Base-by-base conservation (phyloP, 2,888 invertebrate genomes). In the Noctua janthe region DNA sequence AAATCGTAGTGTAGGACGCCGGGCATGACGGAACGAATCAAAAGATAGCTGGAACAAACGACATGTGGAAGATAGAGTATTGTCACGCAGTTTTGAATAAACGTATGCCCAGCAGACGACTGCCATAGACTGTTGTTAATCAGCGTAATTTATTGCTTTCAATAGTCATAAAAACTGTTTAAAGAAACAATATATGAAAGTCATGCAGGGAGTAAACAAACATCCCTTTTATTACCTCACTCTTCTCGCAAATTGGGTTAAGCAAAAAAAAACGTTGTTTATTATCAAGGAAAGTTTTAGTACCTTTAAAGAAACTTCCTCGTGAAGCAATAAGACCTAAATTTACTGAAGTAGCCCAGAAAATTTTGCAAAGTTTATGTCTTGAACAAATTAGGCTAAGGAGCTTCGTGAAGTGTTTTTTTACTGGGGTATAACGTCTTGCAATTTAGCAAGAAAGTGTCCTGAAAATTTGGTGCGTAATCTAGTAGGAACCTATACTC, bases 271-370 rank as follows among this genome's bases (percentile, higher is more conserved):
- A 35, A 43, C 5, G 17, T 74, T 80, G 29, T 81, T 69, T 82
- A 67, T 49, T 17, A 75, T 69, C 49, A 2, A 29, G 35, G 35
- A 39, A 11, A 49, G 23, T 23, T 66, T 43, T 62, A 74, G 23
- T 74, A 56, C 67, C 8, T 59, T 29, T 35, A n/a, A 54, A 54
- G 1, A 59, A 81, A 67, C 56, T 56, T 49, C 23, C 23, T 51
- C 56, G 23, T 69, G n/a, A 74, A 80, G 51, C 4, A 74, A 59
- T 69, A 69, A 74, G 20, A 74, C 43, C 69, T 62, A 47, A 70
- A 70, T 71, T 71, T 29, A 76, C 39, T 81, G 15, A 56, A 66
- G 29, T 49, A 29, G 23, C 23, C 47, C 11, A 51, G 35, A 54
- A 76, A 76, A 54, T 47, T 43, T n/a, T 20, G 23, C 23, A 0